A percentile compares a stretch with the other conserved stretches of the same genome.
phyloP scores from a whole-genome alignment of 2,888 invertebrate genomes.

The Erebia aethiops region DNA sequence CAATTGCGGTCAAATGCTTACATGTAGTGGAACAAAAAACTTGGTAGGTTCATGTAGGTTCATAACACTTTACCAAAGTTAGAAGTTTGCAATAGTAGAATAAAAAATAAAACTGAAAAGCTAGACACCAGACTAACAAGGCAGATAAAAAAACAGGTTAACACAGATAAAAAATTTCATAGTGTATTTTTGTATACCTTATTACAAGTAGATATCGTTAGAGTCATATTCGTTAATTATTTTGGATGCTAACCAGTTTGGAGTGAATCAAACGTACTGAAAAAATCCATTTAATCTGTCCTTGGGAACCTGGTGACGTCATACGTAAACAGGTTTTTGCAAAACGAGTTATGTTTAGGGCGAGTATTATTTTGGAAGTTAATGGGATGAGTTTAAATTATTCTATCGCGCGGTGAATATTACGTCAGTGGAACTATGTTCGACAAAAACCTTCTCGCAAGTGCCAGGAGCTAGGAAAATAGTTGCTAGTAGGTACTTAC shows the following conservation, averaged over 20 bases:
- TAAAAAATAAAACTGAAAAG: too few relatives aligned
- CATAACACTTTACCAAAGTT: too few relatives aligned
- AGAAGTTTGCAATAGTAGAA: too few relatives aligned
- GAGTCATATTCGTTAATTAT: slow-evolving; percentile 1
- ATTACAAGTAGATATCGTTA: not conserved
- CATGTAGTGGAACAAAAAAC: too few relatives aligned
- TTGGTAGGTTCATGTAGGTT: too few relatives aligned
- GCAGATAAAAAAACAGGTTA: too few relatives aligned
- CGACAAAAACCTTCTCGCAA: too few relatives aligned
- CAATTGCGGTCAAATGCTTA: too few relatives aligned
- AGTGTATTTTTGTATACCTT: not conserved
- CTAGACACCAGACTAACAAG: too few relatives aligned
- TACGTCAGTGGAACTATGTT: not conserved
- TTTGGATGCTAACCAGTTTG: slow-evolving; percentile 2
- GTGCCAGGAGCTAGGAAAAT: too few relatives aligned
- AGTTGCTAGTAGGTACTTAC: too few relatives aligned
- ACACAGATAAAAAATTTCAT: too few relatives aligned
- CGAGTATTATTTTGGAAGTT: not conserved
- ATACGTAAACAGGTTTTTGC: slow-evolving; percentile 33
- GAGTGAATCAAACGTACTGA: slow-evolving; percentile 26
- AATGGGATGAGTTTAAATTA: not conserved
- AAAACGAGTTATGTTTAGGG: slow-evolving; percentile 35
- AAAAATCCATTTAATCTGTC: slow-evolving; percentile 35
- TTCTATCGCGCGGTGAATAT: not conserved
- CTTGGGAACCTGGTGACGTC: slow-evolving; percentile 33